Conservation (phyloP, 2,888 invertebrate genomes). For the Norana najaformis region DNA sequence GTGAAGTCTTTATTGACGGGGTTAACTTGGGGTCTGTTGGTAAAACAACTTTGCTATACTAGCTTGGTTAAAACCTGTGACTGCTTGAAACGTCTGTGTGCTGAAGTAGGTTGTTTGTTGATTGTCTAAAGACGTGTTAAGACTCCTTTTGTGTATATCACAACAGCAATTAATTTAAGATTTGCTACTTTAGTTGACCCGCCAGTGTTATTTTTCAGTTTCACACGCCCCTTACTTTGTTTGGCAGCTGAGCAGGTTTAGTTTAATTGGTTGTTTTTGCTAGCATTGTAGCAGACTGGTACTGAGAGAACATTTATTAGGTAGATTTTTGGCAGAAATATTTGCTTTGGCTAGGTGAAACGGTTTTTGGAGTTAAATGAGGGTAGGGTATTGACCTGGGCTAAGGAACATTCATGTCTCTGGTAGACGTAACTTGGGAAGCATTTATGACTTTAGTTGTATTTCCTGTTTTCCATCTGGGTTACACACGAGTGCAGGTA, state of each 20-base stretch:
- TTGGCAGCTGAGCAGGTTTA: no score
- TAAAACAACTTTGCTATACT: neutral
- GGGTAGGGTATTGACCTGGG: neutral
- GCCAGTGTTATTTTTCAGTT: neutral
- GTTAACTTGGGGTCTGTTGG: neutral
- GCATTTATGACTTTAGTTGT: neutral
- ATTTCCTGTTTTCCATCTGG: conserved; percentile 13
- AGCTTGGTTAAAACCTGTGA: neutral
- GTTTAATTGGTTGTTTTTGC: neutral
- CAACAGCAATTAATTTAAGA: no score
- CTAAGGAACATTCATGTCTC: neutral
- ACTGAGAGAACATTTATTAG: neutral
- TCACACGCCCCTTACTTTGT: neutral
- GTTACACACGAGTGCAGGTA: neutral
- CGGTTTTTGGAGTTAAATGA: neutral
- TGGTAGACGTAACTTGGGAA: neutral
- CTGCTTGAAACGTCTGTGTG: neutral
- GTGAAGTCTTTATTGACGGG: neutral
- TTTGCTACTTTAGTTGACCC: neutral
- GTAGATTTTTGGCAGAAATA: neutral
- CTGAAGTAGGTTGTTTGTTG: neutral
- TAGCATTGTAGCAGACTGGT: neutral
- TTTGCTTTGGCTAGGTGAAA: neutral
- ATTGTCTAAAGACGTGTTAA: neutral
- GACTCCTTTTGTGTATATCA: no score